Evolutionary conservation across 2,797 vertebrate species (phyloP).

Genomic region (Centroberyx gerrardi): DNA sequence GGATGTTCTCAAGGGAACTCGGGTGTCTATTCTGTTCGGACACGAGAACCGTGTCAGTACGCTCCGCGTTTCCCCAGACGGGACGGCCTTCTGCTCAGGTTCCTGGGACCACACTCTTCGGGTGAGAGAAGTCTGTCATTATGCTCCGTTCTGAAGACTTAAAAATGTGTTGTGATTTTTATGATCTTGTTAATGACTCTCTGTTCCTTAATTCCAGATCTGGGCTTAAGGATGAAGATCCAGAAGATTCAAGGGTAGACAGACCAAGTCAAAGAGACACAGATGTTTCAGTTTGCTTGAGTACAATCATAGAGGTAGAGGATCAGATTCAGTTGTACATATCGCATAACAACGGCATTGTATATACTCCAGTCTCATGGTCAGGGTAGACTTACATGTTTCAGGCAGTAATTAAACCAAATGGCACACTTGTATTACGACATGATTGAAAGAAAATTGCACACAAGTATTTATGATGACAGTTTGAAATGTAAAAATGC

Average conservation of each 20-base stretch:
- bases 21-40: slow-evolving; percentile 96
- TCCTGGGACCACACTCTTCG: slow-evolving; percentile 99
- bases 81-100: slow-evolving; percentile 96
- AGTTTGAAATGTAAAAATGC: slow-evolving; percentile 64
- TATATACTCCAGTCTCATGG: slow-evolving; percentile 75
- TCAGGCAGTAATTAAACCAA: slow-evolving; percentile 67
- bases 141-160: not conserved
- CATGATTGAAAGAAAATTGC: slow-evolving; percentile 62
- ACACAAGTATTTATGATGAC: slow-evolving; percentile 60
- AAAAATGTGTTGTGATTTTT: not conserved
- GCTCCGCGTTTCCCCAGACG: slow-evolving; percentile 95
- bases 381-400: slow-evolving; percentile 73
- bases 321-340: slow-evolving; percentile 76
- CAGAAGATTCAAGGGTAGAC: slow-evolving; percentile 49
- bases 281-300: slow-evolving; percentile 75
- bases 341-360: slow-evolving; percentile 73
- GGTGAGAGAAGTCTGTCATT: slow-evolving; percentile 75
- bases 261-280: slow-evolving; percentile 58
- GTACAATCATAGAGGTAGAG: slow-evolving; percentile 80
- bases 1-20: slow-evolving; percentile 97
- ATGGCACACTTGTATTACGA: slow-evolving; percentile 66
- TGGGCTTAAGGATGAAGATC: slow-evolving; percentile 90
- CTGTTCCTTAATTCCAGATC: slow-evolving; percentile 85
- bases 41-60: slow-evolving; percentile 98
- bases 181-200: slow-evolving; percentile 4